Evolutionary conservation across 1,140 invertebrate genomes (phyloP).

Genomic region (Trinorchestia longiramus): DNA sequence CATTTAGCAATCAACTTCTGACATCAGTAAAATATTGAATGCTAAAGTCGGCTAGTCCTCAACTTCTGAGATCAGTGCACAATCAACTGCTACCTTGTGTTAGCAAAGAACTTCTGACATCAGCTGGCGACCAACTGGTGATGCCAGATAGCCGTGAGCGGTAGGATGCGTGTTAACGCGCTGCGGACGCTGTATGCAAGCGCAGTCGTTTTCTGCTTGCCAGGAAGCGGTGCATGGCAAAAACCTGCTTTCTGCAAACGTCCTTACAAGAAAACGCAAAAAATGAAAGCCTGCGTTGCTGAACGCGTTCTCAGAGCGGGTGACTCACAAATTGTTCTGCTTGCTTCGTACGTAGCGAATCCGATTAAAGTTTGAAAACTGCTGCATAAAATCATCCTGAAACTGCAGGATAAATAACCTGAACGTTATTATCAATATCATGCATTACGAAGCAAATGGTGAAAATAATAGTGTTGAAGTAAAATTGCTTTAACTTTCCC

Average conservation of each 20-base stretch:
- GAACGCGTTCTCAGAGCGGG: neutral
- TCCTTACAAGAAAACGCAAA: neutral
- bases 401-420: neutral
- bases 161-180: neutral
- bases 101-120: neutral
- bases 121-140: neutral
- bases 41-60: no score
- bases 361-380: neutral
- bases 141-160: neutral
- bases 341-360: neutral
- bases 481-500: neutral
- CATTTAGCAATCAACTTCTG: no score
- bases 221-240: neutral
- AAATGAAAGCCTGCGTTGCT: neutral
- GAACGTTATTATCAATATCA: neutral
- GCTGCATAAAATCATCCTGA: neutral
- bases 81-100: no score
- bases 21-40: no score
- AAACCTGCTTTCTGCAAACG: neutral
- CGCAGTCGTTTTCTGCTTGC: neutral
- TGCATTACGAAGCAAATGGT: neutral
- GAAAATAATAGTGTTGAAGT: neutral
- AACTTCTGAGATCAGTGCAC: no score
- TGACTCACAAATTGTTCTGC: neutral
- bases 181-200: neutral